Conservation (phyloP, 2,113 vertebrate genomes). For the Girardinichthys multiradiatus region DNA sequence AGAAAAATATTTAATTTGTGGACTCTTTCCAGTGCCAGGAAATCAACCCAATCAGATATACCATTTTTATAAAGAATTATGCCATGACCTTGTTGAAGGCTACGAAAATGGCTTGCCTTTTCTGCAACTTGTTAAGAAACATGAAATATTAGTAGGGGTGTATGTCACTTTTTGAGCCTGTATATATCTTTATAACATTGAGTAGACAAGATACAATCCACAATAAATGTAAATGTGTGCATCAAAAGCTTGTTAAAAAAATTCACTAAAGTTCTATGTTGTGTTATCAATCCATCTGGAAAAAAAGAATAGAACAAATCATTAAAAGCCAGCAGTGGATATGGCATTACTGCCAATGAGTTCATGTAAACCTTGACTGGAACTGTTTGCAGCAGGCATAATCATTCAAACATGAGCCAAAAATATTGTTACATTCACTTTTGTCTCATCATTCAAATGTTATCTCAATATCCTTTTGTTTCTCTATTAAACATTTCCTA, state of each 20-base stretch:
- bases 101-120: background rate
- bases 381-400: constrained; percentile 1
- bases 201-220: background rate
- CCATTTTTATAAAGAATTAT: background rate
- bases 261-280: background rate
- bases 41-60: background rate
- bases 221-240: background rate
- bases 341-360: background rate
- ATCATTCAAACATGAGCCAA: background rate
- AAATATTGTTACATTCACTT: constrained; percentile 18
- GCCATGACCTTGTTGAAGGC: background rate
- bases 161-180: too few species aligned
- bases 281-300: background rate
- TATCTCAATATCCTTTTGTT: background rate
- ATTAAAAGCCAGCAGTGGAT: background rate
- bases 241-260: background rate
- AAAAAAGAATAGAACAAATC: background rate
- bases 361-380: background rate
- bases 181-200: background rate
- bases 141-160: too few species aligned
- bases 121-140: background rate
- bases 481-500: constrained; percentile 1
- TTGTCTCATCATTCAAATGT: background rate
- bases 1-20: background rate
- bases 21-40: background rate